Conservation (phyloP, 2,797 vertebrate genomes). For the Schizothorax lantsangensis region DNA sequence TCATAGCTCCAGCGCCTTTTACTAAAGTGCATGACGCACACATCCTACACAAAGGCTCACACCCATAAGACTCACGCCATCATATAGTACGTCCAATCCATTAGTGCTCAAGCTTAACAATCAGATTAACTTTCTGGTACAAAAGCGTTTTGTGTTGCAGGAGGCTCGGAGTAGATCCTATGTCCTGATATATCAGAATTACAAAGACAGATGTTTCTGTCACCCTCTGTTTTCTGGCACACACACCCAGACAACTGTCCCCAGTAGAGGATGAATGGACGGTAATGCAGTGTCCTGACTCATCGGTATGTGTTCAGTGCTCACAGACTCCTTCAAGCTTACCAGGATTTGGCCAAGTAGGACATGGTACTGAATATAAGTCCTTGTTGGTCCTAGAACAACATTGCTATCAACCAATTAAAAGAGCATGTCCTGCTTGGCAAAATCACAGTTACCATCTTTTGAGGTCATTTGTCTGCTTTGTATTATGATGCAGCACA, state of each 20-base stretch:
- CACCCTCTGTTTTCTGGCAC: neutral
- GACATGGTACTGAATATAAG: neutral
- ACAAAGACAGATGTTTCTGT: conserved; percentile 19
- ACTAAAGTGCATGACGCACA: neutral
- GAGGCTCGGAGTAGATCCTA: conserved; percentile 28
- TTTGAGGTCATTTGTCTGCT: neutral
- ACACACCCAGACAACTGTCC: neutral
- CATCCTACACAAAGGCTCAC: conserved; percentile 4
- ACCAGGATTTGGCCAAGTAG: neutral
- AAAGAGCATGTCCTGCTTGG: neutral
- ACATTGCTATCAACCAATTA: neutral
- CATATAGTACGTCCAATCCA: conserved; percentile 27
- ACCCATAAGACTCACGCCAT: conserved; percentile 23
- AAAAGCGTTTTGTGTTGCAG: conserved; percentile 26
- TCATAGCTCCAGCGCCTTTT: neutral
- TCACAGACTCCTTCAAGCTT: neutral
- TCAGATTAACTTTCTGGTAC: conserved; percentile 33
- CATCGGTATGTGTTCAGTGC: conserved; percentile 1
- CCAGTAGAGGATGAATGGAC: neutral
- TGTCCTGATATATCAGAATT: conserved; percentile 29
- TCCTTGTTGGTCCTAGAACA: neutral
- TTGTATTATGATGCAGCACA: neutral
- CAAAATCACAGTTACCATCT: neutral
- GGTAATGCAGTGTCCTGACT: conserved; percentile 6
- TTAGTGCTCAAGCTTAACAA: conserved; percentile 22